Base-by-base conservation (phyloP, 2,888 invertebrate genomes). In the Papilio protenor region DNA sequence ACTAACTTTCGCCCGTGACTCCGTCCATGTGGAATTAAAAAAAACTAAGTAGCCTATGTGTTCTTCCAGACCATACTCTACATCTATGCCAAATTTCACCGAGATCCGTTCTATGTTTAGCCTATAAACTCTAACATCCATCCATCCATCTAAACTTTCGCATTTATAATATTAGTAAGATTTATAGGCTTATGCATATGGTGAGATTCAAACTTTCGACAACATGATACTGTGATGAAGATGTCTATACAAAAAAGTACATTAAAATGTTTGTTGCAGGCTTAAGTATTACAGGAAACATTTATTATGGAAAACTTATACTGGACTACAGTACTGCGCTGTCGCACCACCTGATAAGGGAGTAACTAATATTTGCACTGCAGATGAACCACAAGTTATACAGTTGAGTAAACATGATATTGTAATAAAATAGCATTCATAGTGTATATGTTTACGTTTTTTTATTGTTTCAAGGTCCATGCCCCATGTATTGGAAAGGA, bases 231-330 rank as follows among this genome's bases (percentile, higher is more conserved):
- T 33, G 33, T 33, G 33, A 33, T 33, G 5, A 4, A 2, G 33
- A 27, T 27, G 27, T 27, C 27, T 33, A 5, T 33, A 33, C 33
- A 33, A 33, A 33, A n/a, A 5, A 18, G 12, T n/a, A 57, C 21
- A 57, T 21, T 21, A 27, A 59, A 23, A 27, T 57, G 45, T 83
- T 81, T 84, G 76, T 94, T 95, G 80, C 90, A 96, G 97, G 81
- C 91, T 96, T 3, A 96, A 96, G 87, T 96, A 96, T 87, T 96
- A 96, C 87, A 94, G 96, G 84, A 97, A 98, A 93, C 97, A 96
- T 92, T 95, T 98, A 71, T 96, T 98, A 89, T 98, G 98, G 97
- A 97, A 97, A 94, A 97, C 98, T 2, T 98, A 98, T 90, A 97
- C 97, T 85, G 96, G 97, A 5, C 94, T 98, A 64, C 98, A 98